A percentile compares a stretch with the other conserved stretches of the same genome.
These are phyloP conservation scores for Neostethus bicornis DNA, from an alignment of 2,797 vertebrate species.

Conservation along the genomic window DNA sequence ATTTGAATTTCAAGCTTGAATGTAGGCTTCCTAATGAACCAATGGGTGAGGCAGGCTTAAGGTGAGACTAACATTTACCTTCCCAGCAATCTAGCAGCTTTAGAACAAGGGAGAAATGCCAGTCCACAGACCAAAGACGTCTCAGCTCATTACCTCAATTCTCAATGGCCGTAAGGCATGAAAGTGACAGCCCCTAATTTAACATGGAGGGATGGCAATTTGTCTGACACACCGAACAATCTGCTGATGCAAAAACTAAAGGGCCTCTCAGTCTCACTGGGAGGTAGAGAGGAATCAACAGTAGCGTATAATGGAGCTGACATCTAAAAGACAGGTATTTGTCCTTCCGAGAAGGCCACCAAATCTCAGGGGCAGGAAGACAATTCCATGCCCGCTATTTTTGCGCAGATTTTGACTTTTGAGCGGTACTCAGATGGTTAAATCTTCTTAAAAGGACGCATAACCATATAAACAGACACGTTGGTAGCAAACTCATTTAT, in stretches of 20 bases:
- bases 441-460: neutral
- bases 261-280: conserved; percentile 69
- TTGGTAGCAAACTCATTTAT: conserved; percentile 7
- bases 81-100: conserved; percentile 9
- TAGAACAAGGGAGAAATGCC: conserved; percentile 61
- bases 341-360: conserved; percentile 52
- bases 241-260: conserved; percentile 75
- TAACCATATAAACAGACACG: neutral
- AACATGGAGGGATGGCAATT: conserved; percentile 73
- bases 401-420: conserved; percentile 18
- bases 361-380: conserved; percentile 18
- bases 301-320: conserved; percentile 57
- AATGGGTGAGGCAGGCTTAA: conserved; percentile 21
- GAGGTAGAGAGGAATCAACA: conserved; percentile 59
- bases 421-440: neutral
- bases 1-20: conserved; percentile 9
- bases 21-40: conserved; percentile 10
- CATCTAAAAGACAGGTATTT: conserved; percentile 65
- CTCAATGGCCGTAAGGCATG: conserved; percentile 56
- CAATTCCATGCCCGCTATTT: conserved; percentile 25
- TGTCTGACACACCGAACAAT: conserved; percentile 75
- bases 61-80: conserved; percentile 26
- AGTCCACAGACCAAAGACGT: conserved; percentile 62
- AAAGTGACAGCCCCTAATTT: conserved; percentile 77
- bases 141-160: conserved; percentile 71